Evolutionary conservation across 2,888 invertebrate species (phyloP).

Genomic region (Pammene fasciana): DNA sequence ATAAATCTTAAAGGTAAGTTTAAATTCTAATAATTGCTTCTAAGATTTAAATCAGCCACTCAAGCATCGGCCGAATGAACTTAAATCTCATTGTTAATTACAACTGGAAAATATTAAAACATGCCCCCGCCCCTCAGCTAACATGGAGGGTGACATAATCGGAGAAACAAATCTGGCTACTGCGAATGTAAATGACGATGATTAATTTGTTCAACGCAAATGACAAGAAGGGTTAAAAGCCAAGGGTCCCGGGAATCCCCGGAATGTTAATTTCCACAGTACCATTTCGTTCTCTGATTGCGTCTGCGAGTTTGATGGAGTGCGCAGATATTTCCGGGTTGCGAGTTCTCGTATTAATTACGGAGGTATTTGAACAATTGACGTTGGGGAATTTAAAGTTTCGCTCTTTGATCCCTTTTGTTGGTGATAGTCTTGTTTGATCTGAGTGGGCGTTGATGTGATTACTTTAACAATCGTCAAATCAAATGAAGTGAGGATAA

Average conservation of each 20-base stretch:
- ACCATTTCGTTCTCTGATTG: constrained; percentile 75
- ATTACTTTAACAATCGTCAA: constrained; percentile 13
- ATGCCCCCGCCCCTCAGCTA: constrained; percentile 73
- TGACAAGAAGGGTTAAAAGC: constrained; percentile 82
- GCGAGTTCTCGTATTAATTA: constrained; percentile 75
- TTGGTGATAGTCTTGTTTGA: constrained; percentile 43
- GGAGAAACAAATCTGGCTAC: constrained; percentile 82
- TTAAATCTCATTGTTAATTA: constrained; percentile 55
- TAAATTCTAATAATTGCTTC: background rate
- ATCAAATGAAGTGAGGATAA: background rate
- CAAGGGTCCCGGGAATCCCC: constrained; percentile 69
- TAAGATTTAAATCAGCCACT: constrained; percentile 28
- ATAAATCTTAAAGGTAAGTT: background rate
- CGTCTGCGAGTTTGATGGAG: constrained; percentile 81
- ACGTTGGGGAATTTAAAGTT: constrained; percentile 59
- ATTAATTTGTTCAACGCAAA: constrained; percentile 82
- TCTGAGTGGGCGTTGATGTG: constrained; percentile 27
- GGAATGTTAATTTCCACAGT: constrained; percentile 74
- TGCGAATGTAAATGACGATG: constrained; percentile 83
- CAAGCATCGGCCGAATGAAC: constrained; percentile 37
- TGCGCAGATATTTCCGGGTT: constrained; percentile 77
- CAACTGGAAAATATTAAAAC: constrained; percentile 70
- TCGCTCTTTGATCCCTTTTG: constrained; percentile 62
- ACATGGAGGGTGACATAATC: constrained; percentile 82
- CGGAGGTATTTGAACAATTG: constrained; percentile 49